Base-by-base conservation (phyloP, 1,140 invertebrate species). In the Penaeus indicus region DNA sequence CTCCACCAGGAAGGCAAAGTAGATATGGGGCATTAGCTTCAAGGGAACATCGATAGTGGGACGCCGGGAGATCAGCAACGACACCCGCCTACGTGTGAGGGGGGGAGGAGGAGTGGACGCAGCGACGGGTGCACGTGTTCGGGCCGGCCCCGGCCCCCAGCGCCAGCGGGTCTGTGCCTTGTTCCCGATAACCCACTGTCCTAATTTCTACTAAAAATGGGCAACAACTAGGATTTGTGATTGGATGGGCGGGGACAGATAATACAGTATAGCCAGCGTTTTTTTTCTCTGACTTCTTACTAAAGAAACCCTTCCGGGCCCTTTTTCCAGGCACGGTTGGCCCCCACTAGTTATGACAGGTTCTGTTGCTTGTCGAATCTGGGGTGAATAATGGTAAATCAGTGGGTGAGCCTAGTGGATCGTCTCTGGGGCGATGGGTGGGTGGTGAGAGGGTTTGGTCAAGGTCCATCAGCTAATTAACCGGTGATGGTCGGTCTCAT, bases 401-500 rank as follows among this genome's bases (percentile, higher is more conserved):
- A 72, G 67, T 72, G 38, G n/a, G 18, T 22, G 60, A 85, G 69
- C 47, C 84, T 85, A 47, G 80, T 77, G 69, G 81, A 63, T 75
- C 72, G n/a, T 54, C 54, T 54, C 54, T 54, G 61, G 87, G 80
- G 80, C 69, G 78, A 83, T 77, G 86, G 85, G 87, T 82, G 81
- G 64, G 75, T 84, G 87, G 86, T 85, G 83, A 69, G 75, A 77
- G 84, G 84, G 69, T 64, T 77, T n/a, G n/a, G 61, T 72, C 42
- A 61, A 32, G 27, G 47, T 25, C 47, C 19, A 85, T 63, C n/a
- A 72, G 60, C 18, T 21, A 62, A 72, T 94, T 95, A 95, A 91
- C 94, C 94, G 91, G n/a, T n/a, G 95, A 95, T 89, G 94, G 86
- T 94, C 94, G 91, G 94, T 94, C 91, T 94, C 93, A 84, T 94